Base-by-base conservation (phyloP, 2,113 vertebrate genomes). In the Petromus typicus region DNA sequence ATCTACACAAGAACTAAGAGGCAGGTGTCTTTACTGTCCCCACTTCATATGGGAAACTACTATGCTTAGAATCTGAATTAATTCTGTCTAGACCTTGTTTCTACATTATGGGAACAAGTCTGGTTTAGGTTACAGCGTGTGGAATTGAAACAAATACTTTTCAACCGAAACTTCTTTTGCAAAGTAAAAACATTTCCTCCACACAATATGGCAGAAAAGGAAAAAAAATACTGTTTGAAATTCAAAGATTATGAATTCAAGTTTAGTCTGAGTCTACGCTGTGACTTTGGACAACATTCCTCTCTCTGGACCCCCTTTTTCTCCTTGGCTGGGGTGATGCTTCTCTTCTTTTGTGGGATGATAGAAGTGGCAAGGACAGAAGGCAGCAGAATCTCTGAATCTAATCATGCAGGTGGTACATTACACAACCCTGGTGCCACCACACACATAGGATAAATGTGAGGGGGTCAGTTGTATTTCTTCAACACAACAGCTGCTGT, bases 71-170 rank as follows among this genome's bases (percentile, higher is more conserved):
- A 20, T 56, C 32, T 92, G 3, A n/a, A n/a, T n/a, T 22, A 40
- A 3, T 61, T n/a, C 64, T 51, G 37, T 76, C n/a, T 56, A 5
- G 48, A 34, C 79, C 66, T 51, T 45, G 1, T 80, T 80, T 64
- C 40, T 4, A 84, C 40, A 67, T 87, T 86, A 75, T 43, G 32
- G 27, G 90, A 94, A 94, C 34, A 71, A 4, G 34, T 48, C 64
- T 78, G 18, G 30, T 81, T 87, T 86, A 25, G 64, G 23, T 76
- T 64, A 81, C 3, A 71, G 18, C 18, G 7, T 22, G 45, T 18
- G 12, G 23, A 82, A 54, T 51, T 73, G 54, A 84, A 89, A 88
- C n/a, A 84, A 89, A 76, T 51, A 30, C 11, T 87, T 71, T 45
- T 73, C 57, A 79, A 14, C 56, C 48, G 43, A n/a, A 94, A 69